These are phyloP conservation scores for Papilio aristodemus DNA, from an alignment of 1,140 invertebrate species.

Conservation along the genomic window DNA sequence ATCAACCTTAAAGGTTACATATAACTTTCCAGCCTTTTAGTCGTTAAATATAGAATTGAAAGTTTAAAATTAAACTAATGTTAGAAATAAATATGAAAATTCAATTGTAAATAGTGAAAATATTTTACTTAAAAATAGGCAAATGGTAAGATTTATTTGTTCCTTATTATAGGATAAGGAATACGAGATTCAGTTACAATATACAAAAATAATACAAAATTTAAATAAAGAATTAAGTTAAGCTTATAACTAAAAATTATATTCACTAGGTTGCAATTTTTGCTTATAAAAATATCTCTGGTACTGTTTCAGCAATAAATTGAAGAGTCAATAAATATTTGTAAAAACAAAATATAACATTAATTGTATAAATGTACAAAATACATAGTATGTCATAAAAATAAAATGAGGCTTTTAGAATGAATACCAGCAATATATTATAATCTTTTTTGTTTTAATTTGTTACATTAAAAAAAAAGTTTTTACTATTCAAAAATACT, in stretches of 20 bases:
- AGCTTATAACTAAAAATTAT: background rate
- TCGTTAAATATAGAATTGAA: background rate
- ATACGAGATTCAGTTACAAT: slow-evolving; percentile 11
- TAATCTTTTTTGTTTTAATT: no score
- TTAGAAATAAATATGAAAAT: background rate
- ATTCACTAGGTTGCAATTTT: background rate
- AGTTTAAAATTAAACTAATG: background rate
- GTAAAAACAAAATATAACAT: background rate
- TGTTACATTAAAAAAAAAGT: no score
- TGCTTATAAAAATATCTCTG: background rate
- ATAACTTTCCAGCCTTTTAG: background rate
- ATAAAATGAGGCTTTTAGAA: background rate
- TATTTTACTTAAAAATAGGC: background rate
- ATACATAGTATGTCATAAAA: background rate
- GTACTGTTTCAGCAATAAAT: background rate
- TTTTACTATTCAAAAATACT: no score
- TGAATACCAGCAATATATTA: no score
- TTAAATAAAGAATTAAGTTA: background rate
- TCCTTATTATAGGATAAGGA: background rate
- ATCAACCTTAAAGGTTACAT: background rate
- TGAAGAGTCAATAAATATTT: background rate
- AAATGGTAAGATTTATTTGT: background rate
- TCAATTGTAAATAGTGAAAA: slow-evolving; percentile 9
- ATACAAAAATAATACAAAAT: slow-evolving; percentile 8
- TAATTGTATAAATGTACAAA: background rate